Base-by-base conservation (phyloP, 2,888 invertebrate genomes). In the Falcaria lacertinaria region DNA sequence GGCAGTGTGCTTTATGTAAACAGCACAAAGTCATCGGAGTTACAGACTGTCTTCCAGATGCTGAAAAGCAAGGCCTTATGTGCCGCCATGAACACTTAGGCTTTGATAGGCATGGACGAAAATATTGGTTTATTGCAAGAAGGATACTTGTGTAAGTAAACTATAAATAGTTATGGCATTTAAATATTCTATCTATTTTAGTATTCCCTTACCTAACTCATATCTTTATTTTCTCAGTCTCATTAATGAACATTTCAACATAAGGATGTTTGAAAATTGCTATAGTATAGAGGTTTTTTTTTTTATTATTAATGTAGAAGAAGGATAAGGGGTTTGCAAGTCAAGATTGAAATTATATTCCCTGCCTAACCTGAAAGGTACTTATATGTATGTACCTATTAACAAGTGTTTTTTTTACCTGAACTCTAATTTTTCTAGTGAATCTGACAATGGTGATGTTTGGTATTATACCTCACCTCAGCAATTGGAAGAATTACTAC, bases 61-160 rank as follows among this genome's bases (percentile, higher is more conserved):
- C 95, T 51, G 98, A 99, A 71, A 96, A 95, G 71, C 96, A 96
- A 76, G 98, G 98, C 1, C 91, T 97, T 49, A 89, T 98, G 17
- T 96, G 97, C 72, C 91, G 99, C 35, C 98, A 98, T 75, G 98
- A 98, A 74, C 96, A 96, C 64, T 88, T 99, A 34, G 99, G 99
- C 1, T 95, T 94, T 78, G 99, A 99, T 81, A 91, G 99, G 53
- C 97, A 98, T 86, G 98, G 98, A 11, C 91, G 99, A 64, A 98
- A 98, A 74, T 99, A 98, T 86, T 99, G 98, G 97, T 99, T 99
- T 80, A 92, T 99, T 41, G 94, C 94, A 42, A 91, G 99, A 42
- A 91, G 99, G 62, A 92, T 99, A 68, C 95, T 99, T 89, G 93
- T 99, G 97, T 97, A 91, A 93, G 96, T 91, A 52, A 50, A 34